These are phyloP conservation scores for Acyrthosiphon pisum DNA, from an alignment of 1,140 invertebrate species.

Conservation along the genomic window DNA sequence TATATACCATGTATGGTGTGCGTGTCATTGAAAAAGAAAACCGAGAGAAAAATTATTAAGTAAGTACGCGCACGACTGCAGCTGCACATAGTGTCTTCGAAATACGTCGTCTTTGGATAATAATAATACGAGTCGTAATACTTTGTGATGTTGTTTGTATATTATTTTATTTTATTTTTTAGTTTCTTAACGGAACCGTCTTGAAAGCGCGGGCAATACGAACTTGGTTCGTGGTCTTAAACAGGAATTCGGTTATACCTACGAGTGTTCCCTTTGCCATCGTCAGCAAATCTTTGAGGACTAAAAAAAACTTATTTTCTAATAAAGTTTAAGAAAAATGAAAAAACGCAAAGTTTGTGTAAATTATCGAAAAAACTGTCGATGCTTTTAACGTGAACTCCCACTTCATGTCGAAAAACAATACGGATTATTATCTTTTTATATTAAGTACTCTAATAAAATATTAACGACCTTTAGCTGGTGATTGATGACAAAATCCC, in stretches of 20 bases:
- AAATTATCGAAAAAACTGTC: constrained; percentile 25
- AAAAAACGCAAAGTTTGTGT: constrained; percentile 28
- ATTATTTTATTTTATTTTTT: neutral
- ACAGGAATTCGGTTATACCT: neutral
- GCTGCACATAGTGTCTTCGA: too few species aligned
- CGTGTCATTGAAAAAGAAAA: neutral
- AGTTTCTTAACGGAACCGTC: neutral
- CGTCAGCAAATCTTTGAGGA: neutral
- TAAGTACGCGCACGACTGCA: neutral
- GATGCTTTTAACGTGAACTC: neutral
- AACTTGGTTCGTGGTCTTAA: too few species aligned
- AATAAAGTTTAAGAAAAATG: constrained; percentile 9
- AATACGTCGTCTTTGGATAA: neutral
- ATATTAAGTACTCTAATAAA: neutral
- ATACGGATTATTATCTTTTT: neutral
- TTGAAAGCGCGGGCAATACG: neutral
- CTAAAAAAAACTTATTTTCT: neutral
- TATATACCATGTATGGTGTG: neutral
- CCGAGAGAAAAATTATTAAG: constrained; percentile 19
- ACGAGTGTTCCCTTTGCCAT: neutral
- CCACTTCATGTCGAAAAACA: neutral
- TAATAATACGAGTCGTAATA: neutral
- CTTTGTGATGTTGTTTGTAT: neutral
- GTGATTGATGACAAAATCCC: constrained; percentile 44
- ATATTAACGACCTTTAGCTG: constrained; percentile 31